Conservation (phyloP, 2,113 vertebrate species). For the Microcebus ravelobensis region DNA sequence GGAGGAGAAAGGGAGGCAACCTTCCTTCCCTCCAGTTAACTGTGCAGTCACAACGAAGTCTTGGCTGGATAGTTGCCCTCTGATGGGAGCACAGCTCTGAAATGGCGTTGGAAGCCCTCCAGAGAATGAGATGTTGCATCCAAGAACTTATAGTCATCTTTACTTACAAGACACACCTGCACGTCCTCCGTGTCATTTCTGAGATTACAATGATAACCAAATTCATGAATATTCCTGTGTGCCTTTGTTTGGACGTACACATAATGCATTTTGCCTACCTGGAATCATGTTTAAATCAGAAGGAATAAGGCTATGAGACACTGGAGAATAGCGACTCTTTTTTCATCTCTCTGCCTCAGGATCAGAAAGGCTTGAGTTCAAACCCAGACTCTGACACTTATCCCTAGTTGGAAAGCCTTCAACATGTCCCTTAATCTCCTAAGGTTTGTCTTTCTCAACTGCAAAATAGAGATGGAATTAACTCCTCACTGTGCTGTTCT, state of each 20-base stretch:
- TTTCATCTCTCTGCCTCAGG: background rate
- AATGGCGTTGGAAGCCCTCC: fast-evolving
- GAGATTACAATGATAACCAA: background rate
- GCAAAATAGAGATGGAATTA: background rate
- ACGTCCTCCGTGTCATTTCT: background rate
- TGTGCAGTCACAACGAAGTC: too few relatives aligned
- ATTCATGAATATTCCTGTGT: background rate
- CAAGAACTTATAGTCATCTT: background rate
- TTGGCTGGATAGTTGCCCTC: fast-evolving
- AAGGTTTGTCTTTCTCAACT: background rate
- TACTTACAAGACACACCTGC: background rate
- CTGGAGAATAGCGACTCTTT: background rate
- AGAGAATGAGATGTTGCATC: background rate
- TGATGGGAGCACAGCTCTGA: background rate
- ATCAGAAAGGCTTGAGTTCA: background rate
- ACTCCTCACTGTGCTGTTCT: background rate
- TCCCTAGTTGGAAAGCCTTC: background rate
- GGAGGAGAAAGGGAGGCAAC: background rate
- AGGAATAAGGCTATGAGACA: background rate
- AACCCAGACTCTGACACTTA: background rate
- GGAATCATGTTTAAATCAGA: background rate
- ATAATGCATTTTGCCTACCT: fast-evolving
- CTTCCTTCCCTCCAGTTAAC: background rate
- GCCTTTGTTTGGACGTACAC: background rate
- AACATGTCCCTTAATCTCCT: background rate